Evolutionary conservation across 1,140 invertebrate genomes (phyloP).

Genomic region (Bombus waltoni): DNA sequence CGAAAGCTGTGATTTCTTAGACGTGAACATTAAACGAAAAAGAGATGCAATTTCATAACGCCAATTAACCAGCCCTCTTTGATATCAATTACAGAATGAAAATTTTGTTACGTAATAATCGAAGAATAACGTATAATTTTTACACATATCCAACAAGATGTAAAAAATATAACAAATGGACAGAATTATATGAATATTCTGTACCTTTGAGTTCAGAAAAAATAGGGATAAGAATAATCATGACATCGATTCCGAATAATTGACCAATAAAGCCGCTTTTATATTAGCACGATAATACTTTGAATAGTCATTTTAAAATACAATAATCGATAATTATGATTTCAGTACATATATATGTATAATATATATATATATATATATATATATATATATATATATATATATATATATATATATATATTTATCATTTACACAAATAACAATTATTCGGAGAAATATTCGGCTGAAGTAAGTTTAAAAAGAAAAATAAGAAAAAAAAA

Average conservation of each 20-base stretch:
- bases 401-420: slow-evolving; percentile 3
- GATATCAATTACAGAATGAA: not conserved
- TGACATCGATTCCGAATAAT: slow-evolving; percentile 60
- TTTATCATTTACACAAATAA: slow-evolving; percentile 72
- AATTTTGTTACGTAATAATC: not conserved
- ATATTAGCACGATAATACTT: slow-evolving; percentile 79
- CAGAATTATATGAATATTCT: not conserved
- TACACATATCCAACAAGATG: not conserved
- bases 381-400: slow-evolving; percentile 16
- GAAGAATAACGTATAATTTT: not conserved
- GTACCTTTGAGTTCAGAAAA: not conserved
- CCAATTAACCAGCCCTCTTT: not conserved
- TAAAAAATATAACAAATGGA: not conserved
- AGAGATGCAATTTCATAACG: not conserved
- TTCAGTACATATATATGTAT: slow-evolving; percentile 68
- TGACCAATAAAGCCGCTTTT: slow-evolving; percentile 77
- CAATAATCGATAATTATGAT: slow-evolving; percentile 74
- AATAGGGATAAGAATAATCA: slow-evolving; percentile 43
- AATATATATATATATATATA: slow-evolving; percentile 3
- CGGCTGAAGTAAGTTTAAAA: slow-evolving; percentile 60
- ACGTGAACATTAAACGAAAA: not conserved
- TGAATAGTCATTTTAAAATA: slow-evolving; percentile 76
- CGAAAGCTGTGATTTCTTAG: slow-evolving; percentile 39
- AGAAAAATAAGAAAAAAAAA: slow-evolving; percentile 54
- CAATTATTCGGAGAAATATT: slow-evolving; percentile 71